A percentile compares a stretch with the other conserved stretches of the same genome.
Conservation (phyloP, 1,140 invertebrate species). For the Pseudomyrmex gracilis region DNA sequence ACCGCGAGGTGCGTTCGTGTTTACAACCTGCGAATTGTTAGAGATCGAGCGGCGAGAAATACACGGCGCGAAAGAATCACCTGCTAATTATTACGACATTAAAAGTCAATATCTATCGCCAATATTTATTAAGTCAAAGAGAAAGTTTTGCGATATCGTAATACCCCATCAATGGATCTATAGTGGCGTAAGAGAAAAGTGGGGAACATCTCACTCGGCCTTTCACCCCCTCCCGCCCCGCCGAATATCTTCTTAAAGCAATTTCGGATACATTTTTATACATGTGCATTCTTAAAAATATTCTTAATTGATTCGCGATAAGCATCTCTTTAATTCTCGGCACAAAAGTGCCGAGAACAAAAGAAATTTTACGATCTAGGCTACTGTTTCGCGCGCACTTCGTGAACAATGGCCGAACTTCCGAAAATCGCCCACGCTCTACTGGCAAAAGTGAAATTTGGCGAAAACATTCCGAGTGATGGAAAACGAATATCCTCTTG, state of each 20-base stretch:
- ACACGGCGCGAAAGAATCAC: neutral
- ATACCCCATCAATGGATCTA: slow-evolving; percentile 64
- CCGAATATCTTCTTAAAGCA: slow-evolving; percentile 64
- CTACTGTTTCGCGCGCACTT: no score
- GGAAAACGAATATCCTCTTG: no score
- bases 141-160: slow-evolving; percentile 73
- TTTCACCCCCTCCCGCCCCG: slow-evolving; percentile 71
- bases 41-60: neutral
- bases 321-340: neutral
- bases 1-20: neutral
- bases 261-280: slow-evolving; percentile 22
- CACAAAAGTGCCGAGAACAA: no score
- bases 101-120: slow-evolving; percentile 69
- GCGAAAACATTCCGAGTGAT: no score
- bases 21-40: neutral
- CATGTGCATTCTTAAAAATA: neutral
- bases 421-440: no score
- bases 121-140: slow-evolving; percentile 71
- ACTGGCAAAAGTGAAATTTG: no score
- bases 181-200: slow-evolving; percentile 62
- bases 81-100: slow-evolving; percentile 44
- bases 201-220: slow-evolving; percentile 46
- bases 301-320: neutral
- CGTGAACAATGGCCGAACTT: no score
- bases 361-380: no score